These are phyloP conservation scores for Phrynocephalus vlangalii DNA, from an alignment of 2,797 vertebrate species.

Conservation along the genomic window DNA sequence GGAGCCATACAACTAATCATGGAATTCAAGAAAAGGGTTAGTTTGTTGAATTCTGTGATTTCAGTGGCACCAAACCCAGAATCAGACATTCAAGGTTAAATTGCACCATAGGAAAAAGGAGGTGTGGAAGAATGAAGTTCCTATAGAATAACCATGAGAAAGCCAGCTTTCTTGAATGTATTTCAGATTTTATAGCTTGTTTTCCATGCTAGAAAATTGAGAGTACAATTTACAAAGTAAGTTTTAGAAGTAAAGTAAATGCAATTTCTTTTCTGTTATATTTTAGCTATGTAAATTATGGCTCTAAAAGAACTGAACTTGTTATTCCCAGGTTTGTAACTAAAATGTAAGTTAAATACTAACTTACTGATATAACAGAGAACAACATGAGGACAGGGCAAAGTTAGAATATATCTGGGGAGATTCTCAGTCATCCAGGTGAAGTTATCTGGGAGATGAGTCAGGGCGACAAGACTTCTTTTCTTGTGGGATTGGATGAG, in stretches of 20 bases:
- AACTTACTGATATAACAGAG: too few species aligned
- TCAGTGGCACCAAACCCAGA: not conserved
- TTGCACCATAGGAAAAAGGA: conserved; percentile 43
- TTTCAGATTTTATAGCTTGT: not conserved
- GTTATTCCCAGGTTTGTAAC: not conserved
- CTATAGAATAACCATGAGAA: conserved; percentile 14
- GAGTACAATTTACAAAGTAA: not conserved
- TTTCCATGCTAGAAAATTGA: not conserved
- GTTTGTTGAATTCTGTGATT: too few species aligned
- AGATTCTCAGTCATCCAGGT: too few species aligned
- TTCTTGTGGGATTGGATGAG: too few species aligned
- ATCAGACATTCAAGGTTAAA: not conserved
- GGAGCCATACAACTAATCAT: not conserved
- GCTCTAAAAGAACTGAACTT: not conserved
- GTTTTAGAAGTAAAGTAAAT: not conserved
- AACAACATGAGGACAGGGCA: too few species aligned
- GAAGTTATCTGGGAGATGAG: too few species aligned
- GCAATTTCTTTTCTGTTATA: not conserved
- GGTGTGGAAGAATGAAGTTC: conserved; percentile 43
- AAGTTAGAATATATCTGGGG: too few species aligned
- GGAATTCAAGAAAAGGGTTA: not conserved
- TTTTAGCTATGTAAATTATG: not conserved
- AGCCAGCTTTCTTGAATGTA: not conserved
- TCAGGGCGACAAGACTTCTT: too few species aligned
- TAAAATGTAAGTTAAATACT: too few species aligned